A percentile compares a stretch with the other conserved stretches of the same genome.
phyloP scores from a whole-genome alignment of 2,888 invertebrate species.

The Abscondita cerata region DNA sequence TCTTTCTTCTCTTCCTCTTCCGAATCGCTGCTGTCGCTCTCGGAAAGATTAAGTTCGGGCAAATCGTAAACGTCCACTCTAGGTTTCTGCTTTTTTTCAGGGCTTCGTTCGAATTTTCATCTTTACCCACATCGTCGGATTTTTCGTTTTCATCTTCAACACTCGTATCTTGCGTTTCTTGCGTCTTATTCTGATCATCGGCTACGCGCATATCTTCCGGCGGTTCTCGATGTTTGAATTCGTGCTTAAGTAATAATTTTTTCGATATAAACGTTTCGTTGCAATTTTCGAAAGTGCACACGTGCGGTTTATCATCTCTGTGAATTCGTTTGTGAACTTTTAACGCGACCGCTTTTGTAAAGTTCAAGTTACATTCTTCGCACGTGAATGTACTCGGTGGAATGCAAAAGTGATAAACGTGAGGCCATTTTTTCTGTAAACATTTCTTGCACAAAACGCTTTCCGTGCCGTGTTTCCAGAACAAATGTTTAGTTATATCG shows the following conservation, averaged over 20 bases:
- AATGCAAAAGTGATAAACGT: conserved; percentile 89
- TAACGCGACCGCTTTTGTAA: conserved; percentile 77
- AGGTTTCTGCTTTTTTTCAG: conserved; percentile 52
- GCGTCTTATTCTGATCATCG: conserved; percentile 32
- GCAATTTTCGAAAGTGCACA: conserved; percentile 75
- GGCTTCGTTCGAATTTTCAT: conserved; percentile 47
- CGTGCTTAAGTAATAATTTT: conserved; percentile 77
- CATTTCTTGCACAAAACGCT: conserved; percentile 85
- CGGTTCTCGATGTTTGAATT: conserved; percentile 65
- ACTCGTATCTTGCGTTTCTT: conserved; percentile 34
- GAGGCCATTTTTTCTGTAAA: conserved; percentile 90
- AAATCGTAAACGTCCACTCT: conserved; percentile 73
- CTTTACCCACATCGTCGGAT: conserved; percentile 53
- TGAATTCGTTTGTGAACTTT: conserved; percentile 88
- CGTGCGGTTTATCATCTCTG: conserved; percentile 69
- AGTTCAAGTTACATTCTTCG: conserved; percentile 80
- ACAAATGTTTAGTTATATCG: conserved; percentile 87
- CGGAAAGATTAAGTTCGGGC: conserved; percentile 83
- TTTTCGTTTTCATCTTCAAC: conserved; percentile 44
- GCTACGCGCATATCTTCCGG: conserved; percentile 43
- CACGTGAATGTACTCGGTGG: conserved; percentile 80
- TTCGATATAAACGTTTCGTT: conserved; percentile 81
- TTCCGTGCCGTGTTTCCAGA: conserved; percentile 93
- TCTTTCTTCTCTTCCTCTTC: conserved; percentile 57
- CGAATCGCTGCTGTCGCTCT: conserved; percentile 77